Evolutionary conservation across 1,140 invertebrate species (phyloP).

Genomic region (Grapholita molesta): DNA sequence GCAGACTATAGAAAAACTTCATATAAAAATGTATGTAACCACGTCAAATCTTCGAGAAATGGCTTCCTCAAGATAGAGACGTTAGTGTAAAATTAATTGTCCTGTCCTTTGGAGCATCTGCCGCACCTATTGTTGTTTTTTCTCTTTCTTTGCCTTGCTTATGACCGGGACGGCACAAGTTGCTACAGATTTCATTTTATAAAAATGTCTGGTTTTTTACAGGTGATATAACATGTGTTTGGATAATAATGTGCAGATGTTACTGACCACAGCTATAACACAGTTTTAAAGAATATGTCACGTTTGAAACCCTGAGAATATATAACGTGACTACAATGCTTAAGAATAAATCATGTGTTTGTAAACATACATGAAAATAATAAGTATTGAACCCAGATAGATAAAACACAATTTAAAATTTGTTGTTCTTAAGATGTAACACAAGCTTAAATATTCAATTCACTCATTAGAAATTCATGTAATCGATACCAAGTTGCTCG

Average conservation of each 20-base stretch:
- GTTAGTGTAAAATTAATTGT: constrained; percentile 75
- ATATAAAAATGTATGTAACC: constrained; percentile 72
- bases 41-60: constrained; percentile 71
- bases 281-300: neutral
- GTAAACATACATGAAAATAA: neutral
- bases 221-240: neutral
- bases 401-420: neutral
- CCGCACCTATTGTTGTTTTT: constrained; percentile 56
- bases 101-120: constrained; percentile 61
- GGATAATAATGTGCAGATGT: neutral
- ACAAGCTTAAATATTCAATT: constrained; percentile 27
- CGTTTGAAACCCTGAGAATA: neutral
- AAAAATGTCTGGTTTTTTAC: neutral
- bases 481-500: constrained; percentile 57
- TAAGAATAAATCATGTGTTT: neutral
- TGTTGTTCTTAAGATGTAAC: constrained; percentile 16
- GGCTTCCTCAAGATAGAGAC: constrained; percentile 72
- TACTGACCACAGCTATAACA: neutral
- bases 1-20: constrained; percentile 48
- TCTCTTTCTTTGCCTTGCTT: constrained; percentile 28
- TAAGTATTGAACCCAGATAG: neutral
- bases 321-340: constrained; percentile 13
- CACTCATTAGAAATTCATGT: constrained; percentile 58
- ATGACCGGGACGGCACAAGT: neutral
- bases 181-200: constrained; percentile 7